Conservation (phyloP, 1,140 invertebrate species). For the Aradophagus sp. region DNA sequence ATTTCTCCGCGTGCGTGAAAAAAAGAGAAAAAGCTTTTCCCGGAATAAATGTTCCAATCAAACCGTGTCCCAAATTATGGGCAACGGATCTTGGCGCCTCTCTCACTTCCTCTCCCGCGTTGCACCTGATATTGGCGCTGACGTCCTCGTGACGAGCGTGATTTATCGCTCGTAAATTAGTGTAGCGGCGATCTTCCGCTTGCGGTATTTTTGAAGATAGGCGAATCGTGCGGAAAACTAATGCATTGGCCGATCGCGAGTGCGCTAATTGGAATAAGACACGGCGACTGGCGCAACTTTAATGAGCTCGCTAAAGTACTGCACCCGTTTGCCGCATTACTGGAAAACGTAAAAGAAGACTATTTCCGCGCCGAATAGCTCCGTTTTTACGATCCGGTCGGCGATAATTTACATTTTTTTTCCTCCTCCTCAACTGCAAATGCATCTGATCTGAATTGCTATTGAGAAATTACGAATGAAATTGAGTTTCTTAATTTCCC, state of each 20-base stretch:
- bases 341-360: slow-evolving; percentile 45
- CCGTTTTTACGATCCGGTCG: slow-evolving; percentile 27
- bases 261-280: slow-evolving; percentile 52
- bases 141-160: slow-evolving; percentile 37
- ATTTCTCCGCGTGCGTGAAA: too few relatives aligned
- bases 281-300: slow-evolving; percentile 37
- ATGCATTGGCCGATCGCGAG: slow-evolving; percentile 46
- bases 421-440: neutral
- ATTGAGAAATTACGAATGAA: slow-evolving; percentile 10
- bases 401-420: slow-evolving; percentile 30
- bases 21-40: too few relatives aligned
- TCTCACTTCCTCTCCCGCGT: too few relatives aligned
- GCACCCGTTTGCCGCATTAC: slow-evolving; percentile 43
- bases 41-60: slow-evolving; percentile 2
- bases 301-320: slow-evolving; percentile 49
- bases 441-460: slow-evolving; percentile 11
- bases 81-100: slow-evolving; percentile 6
- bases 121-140: slow-evolving; percentile 35
- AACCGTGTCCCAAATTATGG: slow-evolving; percentile 16
- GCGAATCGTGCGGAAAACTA: slow-evolving; percentile 48
- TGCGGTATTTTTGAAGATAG: slow-evolving; percentile 42
- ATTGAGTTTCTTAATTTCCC: slow-evolving; percentile 12
- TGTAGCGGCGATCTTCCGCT: slow-evolving; percentile 26
- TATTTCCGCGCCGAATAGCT: slow-evolving; percentile 42
- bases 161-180: slow-evolving; percentile 51